phyloP scores from a whole-genome alignment of 2,797 vertebrate species.

The Alcedo quadribrachys region DNA sequence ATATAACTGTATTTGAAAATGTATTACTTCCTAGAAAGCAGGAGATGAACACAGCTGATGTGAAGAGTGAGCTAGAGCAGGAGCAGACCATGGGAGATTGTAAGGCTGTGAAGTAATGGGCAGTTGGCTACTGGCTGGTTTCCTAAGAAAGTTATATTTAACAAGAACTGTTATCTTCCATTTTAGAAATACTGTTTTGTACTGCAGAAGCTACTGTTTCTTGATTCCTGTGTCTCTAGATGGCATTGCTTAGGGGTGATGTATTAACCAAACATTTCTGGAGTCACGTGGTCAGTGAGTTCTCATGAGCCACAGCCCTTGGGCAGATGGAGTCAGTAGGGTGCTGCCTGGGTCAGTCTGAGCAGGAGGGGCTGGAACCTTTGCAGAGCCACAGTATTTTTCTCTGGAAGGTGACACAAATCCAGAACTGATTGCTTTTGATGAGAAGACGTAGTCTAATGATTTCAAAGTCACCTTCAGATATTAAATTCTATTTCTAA shows the following conservation, averaged over 20 bases:
- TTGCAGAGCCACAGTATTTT: neutral
- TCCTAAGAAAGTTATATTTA: neutral
- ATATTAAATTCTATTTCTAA: neutral
- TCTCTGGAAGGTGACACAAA: neutral
- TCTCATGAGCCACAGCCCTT: neutral
- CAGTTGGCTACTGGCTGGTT: conserved; percentile 26
- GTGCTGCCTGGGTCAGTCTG: neutral
- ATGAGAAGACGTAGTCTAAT: neutral
- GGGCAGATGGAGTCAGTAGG: neutral
- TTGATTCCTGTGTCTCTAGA: neutral
- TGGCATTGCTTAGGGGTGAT: neutral
- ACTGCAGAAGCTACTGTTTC: neutral
- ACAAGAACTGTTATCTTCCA: neutral
- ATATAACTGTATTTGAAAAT: neutral
- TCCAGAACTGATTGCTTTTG: neutral
- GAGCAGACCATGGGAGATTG: neutral
- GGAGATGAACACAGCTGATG: neutral
- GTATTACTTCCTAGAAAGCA: neutral
- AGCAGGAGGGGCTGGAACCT: neutral
- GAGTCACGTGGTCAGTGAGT: neutral
- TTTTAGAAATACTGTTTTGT: neutral
- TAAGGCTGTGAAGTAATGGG: neutral
- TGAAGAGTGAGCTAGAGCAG: neutral
- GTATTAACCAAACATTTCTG: neutral
- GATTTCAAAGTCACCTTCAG: neutral